These are phyloP conservation scores for Meandrusa payeni DNA, from an alignment of 2,888 invertebrate genomes.

Conservation along the genomic window DNA sequence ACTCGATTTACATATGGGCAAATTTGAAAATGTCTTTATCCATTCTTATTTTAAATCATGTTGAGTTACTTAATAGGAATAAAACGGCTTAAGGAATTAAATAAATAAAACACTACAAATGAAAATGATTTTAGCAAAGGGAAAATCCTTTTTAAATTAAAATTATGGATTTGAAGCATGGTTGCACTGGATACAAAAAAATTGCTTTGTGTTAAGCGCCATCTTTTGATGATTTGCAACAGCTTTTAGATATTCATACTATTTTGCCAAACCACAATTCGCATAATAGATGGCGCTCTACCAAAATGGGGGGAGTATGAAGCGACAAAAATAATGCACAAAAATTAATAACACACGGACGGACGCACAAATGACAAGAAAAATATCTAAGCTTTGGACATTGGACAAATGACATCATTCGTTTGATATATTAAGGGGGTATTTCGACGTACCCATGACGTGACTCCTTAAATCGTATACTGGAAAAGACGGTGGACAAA, in stretches of 20 bases:
- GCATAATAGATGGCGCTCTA: constrained; percentile 17
- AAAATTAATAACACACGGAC: neutral
- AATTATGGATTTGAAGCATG: too few species aligned
- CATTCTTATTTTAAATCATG: neutral
- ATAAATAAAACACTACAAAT: too few species aligned
- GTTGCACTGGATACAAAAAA: too few species aligned
- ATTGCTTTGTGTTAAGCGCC: neutral
- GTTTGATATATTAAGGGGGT: constrained; percentile 25
- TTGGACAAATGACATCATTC: constrained; percentile 17
- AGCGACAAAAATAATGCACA: constrained; percentile 1
- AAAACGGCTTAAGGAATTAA: neutral
- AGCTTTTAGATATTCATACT: neutral
- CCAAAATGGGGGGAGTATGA: neutral
- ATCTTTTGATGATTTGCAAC: neutral
- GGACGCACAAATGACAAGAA: neutral
- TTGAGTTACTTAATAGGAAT: neutral
- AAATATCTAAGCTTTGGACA: neutral
- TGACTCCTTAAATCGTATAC: constrained; percentile 56
- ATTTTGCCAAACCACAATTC: too few species aligned
- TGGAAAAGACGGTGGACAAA: constrained; percentile 52
- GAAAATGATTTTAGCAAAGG: too few species aligned
- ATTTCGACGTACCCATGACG: constrained; percentile 61
- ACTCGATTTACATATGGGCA: too few species aligned
- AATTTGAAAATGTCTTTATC: too few species aligned
- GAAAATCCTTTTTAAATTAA: too few species aligned